Evolutionary conservation across 2,113 vertebrate genomes (phyloP).

Genomic region (Xenopus borealis): DNA sequence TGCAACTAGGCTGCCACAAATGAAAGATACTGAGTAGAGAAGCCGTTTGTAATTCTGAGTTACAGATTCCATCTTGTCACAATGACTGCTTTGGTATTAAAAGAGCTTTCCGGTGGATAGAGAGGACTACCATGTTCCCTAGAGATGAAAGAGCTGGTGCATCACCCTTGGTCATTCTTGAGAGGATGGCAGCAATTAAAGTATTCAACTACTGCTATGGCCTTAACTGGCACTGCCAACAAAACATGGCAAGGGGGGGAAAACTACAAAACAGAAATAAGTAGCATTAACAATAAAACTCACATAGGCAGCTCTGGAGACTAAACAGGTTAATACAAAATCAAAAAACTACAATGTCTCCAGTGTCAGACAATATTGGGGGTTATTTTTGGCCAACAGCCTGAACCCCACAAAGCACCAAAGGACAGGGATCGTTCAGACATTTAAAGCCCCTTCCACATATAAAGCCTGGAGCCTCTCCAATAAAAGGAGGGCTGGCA

Average conservation of each 20-base stretch:
- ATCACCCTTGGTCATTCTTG: background rate
- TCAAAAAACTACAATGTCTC: slow-evolving; percentile 25
- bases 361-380: slow-evolving; percentile 37
- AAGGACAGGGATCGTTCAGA: background rate
- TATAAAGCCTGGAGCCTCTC: slow-evolving; percentile 17
- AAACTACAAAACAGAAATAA: background rate
- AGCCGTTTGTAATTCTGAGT: background rate
- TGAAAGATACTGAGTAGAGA: background rate
- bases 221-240: background rate
- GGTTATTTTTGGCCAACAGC: background rate
- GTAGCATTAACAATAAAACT: background rate
- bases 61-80: background rate
- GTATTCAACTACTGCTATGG: background rate
- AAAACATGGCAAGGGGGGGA: background rate
- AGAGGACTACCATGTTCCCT: background rate
- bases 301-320: slow-evolving; percentile 12
- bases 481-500: slow-evolving; percentile 10
- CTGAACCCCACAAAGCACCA: slow-evolving; percentile 8
- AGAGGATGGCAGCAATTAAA: background rate
- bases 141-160: background rate
- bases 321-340: slow-evolving; percentile 6
- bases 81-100: background rate
- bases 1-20: background rate
- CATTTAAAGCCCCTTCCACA: slow-evolving; percentile 9
- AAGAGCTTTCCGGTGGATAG: background rate